phyloP scores from a whole-genome alignment of 2,113 vertebrate genomes.

The Perognathus longimembris region DNA sequence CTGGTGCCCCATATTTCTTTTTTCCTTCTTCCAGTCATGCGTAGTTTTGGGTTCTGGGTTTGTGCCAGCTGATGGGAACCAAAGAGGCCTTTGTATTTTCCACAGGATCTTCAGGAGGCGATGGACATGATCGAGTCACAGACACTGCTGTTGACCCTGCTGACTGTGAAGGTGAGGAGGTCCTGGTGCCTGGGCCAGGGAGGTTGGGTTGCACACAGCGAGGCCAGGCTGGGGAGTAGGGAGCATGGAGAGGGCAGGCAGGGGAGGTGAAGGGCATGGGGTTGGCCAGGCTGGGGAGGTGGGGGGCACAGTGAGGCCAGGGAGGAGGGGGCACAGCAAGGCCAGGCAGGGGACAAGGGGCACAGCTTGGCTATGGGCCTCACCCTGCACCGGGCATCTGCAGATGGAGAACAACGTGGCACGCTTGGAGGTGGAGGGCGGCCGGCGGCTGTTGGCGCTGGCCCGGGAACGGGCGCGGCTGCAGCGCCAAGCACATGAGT shows the following conservation, averaged over 20 bases:
- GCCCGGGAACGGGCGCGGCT: conserved; percentile 86
- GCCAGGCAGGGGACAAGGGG: neutral
- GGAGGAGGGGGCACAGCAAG: too few relatives aligned
- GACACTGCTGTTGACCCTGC: conserved; percentile 81
- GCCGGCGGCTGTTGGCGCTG: conserved; percentile 83
- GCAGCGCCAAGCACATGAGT: conserved; percentile 75
- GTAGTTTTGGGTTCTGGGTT: neutral
- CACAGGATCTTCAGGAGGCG: neutral
- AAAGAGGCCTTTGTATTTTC: neutral
- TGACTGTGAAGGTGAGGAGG: conserved; percentile 79
- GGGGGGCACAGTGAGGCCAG: too few relatives aligned
- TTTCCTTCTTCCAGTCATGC: too few relatives aligned
- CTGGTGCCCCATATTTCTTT: too few relatives aligned
- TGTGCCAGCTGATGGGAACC: too few relatives aligned
- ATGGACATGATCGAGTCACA: conserved; percentile 80
- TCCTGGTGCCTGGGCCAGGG: neutral
- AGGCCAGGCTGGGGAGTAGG: too few relatives aligned
- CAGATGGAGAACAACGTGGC: conserved; percentile 88
- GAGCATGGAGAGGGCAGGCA: too few relatives aligned
- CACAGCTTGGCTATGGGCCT: accelerated
- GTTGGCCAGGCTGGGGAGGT: too few relatives aligned
- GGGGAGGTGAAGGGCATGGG: too few relatives aligned
- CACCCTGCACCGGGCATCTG: neutral
- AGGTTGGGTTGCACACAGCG: too few relatives aligned
- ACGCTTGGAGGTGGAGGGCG: conserved; percentile 86